Evolutionary conservation across 2,113 vertebrate genomes (phyloP).

Genomic region (Pangasianodon hypophthalmus): DNA sequence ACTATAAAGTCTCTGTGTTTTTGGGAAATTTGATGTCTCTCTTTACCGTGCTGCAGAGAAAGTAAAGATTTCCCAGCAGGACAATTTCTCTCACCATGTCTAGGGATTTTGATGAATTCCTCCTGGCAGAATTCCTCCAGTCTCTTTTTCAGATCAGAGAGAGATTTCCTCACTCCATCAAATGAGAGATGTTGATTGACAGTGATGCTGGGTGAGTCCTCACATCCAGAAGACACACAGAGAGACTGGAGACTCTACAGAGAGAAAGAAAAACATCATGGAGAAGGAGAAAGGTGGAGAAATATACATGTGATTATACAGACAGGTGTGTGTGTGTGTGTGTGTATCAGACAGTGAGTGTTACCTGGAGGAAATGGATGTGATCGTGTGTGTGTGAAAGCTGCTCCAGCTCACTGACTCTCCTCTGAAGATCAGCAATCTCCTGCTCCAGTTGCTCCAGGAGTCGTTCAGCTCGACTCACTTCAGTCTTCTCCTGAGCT

Average conservation of each 20-base stretch:
- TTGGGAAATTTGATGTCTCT: too few species aligned
- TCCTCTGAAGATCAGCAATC: constrained; percentile 39
- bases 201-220: neutral
- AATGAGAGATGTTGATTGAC: constrained; percentile 2
- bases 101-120: neutral
- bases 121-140: neutral
- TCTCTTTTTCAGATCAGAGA: neutral
- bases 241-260: neutral
- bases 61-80: neutral
- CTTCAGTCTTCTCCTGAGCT: constrained; percentile 2
- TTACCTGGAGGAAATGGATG: constrained; percentile 47
- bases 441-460: constrained; percentile 11
- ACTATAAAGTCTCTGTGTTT: too few species aligned
- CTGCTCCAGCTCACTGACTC: constrained; percentile 41
- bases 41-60: too few species aligned
- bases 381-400: constrained; percentile 50
- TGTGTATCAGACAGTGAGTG: too few species aligned
- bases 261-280: too few species aligned
- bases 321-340: too few species aligned
- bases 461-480: neutral
- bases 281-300: neutral
- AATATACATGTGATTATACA: neutral
- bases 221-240: neutral
- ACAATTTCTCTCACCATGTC: constrained; percentile 18
- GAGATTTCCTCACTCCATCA: constrained; percentile 12